Base-by-base conservation (phyloP, 2,888 invertebrate genomes). In the Amiota communis region DNA sequence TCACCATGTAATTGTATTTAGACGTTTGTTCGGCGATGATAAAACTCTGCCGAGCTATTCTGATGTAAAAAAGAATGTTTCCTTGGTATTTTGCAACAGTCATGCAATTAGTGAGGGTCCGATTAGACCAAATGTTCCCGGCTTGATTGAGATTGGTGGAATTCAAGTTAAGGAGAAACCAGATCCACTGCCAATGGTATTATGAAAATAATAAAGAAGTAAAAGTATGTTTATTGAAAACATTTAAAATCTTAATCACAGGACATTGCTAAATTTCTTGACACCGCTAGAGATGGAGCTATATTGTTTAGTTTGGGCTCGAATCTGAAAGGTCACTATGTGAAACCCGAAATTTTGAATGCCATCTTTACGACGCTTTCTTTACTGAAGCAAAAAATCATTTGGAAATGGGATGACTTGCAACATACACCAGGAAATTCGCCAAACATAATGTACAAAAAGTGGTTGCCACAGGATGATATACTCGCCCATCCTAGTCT, bases 401-500 rank as follows among this genome's bases (percentile, higher is more conserved):
- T 94, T 13, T 94, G 93, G 93, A 94, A 94, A 88, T 94, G 93
- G 92, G 93, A 94, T 77, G 83, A 84, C 47, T 91, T 91, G 0
- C 90, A 92, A 15, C 87, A 88, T 4, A 81, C 92, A 0, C 87
- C 87, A 0, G 89, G 88, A 4, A 85, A 89, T 10, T 87, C 91
- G 0, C 59, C 81, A 0, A 91, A 91, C 75, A 90, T 91, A 0
- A 83, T 89, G 12, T 87, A 90, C 48, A 82, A 84, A 73, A 92
- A 92, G 77, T 95, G 94, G 94, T 82, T 94, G 51, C 94, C 94
- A 0, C 95, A 95, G 82, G 92, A 92, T 75, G 93, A 93, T 78
- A 91, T 94, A 57, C 87, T 94, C 87, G 92, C 91, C 0, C 93
- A 93, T 87, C 91, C 91, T 0, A 92, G 92, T 71, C 81, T 91